Evolutionary conservation across 2,797 vertebrate genomes (phyloP).

Genomic region (Tauraco hartlaubi): DNA sequence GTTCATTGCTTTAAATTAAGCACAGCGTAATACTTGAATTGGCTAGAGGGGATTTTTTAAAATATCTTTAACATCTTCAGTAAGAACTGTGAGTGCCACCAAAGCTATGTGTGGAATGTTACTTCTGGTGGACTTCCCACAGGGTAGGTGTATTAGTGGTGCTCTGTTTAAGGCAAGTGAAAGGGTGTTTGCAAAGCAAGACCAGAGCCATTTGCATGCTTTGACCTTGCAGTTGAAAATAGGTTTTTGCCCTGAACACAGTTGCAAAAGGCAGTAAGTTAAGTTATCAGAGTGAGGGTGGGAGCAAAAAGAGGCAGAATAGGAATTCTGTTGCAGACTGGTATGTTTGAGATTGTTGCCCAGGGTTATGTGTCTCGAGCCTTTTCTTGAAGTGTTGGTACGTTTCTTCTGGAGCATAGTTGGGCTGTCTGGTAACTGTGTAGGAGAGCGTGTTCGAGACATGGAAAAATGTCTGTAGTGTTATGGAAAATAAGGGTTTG

Average conservation of each 20-base stretch:
- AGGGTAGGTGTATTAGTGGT: background rate
- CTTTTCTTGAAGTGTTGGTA: background rate
- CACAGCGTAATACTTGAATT: background rate
- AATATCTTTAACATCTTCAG: background rate
- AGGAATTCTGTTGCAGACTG: background rate
- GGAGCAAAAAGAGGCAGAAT: background rate
- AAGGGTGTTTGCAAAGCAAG: background rate
- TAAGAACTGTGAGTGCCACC: background rate
- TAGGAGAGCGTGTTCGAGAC: background rate
- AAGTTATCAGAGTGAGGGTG: background rate
- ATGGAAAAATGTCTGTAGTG: background rate
- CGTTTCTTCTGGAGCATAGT: background rate
- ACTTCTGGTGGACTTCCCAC: background rate
- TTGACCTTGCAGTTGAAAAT: slow-evolving; percentile 7
- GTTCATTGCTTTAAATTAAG: background rate
- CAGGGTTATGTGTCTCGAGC: background rate
- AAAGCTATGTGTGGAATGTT: background rate
- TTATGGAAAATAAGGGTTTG: background rate
- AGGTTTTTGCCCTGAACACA: background rate
- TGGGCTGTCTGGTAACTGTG: background rate
- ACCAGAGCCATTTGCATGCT: background rate
- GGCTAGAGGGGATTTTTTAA: background rate
- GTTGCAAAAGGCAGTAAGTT: background rate
- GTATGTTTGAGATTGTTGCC: background rate
- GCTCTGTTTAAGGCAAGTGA: background rate